A percentile compares a stretch with the other conserved stretches of the same genome.
phyloP scores from a whole-genome alignment of 2,888 invertebrate genomes.

The Agrochola macilenta region DNA sequence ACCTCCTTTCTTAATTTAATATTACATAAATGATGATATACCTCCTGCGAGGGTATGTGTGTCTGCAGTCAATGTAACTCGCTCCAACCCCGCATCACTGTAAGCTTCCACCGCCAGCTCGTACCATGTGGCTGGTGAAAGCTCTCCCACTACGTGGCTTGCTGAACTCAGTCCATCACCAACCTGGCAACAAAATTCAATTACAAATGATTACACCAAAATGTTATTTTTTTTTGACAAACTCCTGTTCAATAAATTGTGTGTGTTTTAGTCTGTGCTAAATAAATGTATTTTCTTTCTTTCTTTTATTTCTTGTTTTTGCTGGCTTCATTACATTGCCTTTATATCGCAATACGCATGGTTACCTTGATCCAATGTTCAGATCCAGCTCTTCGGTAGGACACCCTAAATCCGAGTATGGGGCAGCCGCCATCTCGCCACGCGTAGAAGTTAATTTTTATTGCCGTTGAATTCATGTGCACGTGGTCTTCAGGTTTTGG shows the following conservation, averaged over 20 bases:
- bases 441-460: slow-evolving; percentile 93
- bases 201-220: neutral
- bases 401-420: slow-evolving; percentile 93
- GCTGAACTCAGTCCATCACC: slow-evolving; percentile 84
- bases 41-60: slow-evolving; percentile 91
- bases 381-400: slow-evolving; percentile 91
- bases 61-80: slow-evolving; percentile 90
- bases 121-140: slow-evolving; percentile 91
- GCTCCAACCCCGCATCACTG: slow-evolving; percentile 91
- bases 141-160: slow-evolving; percentile 88
- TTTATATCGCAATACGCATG: neutral
- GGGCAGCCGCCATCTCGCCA: slow-evolving; percentile 96
- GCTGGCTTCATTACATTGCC: neutral
- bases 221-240: neutral
- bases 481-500: slow-evolving; percentile 94
- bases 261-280: too few relatives aligned
- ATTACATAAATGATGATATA: slow-evolving; percentile 53
- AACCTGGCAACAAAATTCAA: slow-evolving; percentile 72
- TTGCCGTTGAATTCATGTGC: slow-evolving; percentile 94
- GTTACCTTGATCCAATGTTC: slow-evolving; percentile 88
- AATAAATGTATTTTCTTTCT: too few relatives aligned
- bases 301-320: neutral
- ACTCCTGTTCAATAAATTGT: neutral
- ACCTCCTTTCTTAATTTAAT: too few relatives aligned
- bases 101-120: slow-evolving; percentile 90